A percentile compares a stretch with the other conserved stretches of the same genome.
phyloP scores from a whole-genome alignment of 2,888 invertebrate species.

The Empis livida region DNA sequence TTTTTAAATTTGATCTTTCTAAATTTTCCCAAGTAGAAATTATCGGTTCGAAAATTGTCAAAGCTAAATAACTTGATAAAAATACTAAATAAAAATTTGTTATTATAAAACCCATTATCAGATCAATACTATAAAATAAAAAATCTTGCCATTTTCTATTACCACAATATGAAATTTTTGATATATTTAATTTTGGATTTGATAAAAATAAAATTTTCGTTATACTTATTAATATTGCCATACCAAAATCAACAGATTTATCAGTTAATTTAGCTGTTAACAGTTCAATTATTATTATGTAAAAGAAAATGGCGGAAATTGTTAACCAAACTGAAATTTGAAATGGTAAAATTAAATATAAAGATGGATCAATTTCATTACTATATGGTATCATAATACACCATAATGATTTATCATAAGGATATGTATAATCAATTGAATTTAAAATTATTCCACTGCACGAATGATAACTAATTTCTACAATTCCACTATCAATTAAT shows the following conservation, averaged over 20 bases:
- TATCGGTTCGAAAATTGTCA: slow-evolving; percentile 15
- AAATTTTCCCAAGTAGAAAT: slow-evolving; percentile 4
- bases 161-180: not conserved
- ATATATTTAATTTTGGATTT: not conserved
- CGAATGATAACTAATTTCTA: slow-evolving; percentile 1
- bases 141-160: not conserved
- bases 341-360: not conserved
- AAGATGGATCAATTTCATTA: not conserved
- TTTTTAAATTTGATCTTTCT: not conserved
- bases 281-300: not conserved
- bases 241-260: not conserved
- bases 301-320: not conserved
- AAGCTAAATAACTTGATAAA: slow-evolving; percentile 19
- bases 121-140: not conserved
- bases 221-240: not conserved
- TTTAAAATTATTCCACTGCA: not conserved
- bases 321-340: not conserved
- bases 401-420: slow-evolving; percentile 1
- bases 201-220: not conserved
- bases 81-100: slow-evolving; percentile 20
- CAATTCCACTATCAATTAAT: not conserved
- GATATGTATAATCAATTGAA: not conserved
- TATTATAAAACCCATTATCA: slow-evolving; percentile 17
- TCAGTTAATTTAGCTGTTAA: not conserved
- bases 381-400: not conserved